phyloP scores from a whole-genome alignment of 1,140 invertebrate species.

The Chionoecetes opilio region DNA sequence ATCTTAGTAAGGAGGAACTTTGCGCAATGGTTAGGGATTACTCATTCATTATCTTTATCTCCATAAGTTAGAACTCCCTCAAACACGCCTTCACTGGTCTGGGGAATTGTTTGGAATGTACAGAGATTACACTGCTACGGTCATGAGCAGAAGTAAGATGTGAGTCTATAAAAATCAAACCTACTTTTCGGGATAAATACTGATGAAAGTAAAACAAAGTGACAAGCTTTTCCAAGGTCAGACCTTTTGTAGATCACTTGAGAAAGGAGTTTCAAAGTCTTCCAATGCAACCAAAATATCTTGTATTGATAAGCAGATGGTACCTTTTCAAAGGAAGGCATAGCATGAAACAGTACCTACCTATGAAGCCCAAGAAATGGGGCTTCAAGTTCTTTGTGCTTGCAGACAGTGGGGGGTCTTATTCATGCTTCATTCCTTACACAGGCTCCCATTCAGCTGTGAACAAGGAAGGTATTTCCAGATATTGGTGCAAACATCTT shows the following conservation, averaged over 20 bases:
- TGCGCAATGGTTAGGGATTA: constrained; percentile 38
- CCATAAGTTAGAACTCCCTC: constrained; percentile 58
- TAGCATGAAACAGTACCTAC: constrained; percentile 78
- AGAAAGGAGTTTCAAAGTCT: constrained; percentile 61
- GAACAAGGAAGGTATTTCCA: too few relatives aligned
- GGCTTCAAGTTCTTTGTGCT: too few relatives aligned
- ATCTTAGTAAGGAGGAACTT: constrained; percentile 40
- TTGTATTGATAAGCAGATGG: constrained; percentile 80
- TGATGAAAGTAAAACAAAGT: constrained; percentile 52
- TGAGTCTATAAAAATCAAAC: constrained; percentile 54
- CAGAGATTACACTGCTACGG: constrained; percentile 36
- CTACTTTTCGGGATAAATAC: constrained; percentile 35
- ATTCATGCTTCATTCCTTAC: too few relatives aligned
- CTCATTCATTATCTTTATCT: constrained; percentile 58
- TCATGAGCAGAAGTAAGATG: constrained; percentile 52
- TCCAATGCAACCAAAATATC: constrained; percentile 61
- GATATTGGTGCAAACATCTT: too few relatives aligned
- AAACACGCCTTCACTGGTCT: constrained; percentile 41
- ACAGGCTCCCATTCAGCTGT: too few relatives aligned
- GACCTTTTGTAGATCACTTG: constrained; percentile 50
- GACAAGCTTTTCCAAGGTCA: constrained; percentile 53
- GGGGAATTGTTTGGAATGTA: constrained; percentile 35
- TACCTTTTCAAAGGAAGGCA: constrained; percentile 81
- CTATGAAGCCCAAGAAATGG: constrained; percentile 81
- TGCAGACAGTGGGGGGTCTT: too few relatives aligned